A percentile compares a stretch with the other conserved stretches of the same genome.
These are phyloP conservation scores for Bradysia coprophila DNA, from an alignment of 1,140 invertebrate genomes.

Conservation along the genomic window DNA sequence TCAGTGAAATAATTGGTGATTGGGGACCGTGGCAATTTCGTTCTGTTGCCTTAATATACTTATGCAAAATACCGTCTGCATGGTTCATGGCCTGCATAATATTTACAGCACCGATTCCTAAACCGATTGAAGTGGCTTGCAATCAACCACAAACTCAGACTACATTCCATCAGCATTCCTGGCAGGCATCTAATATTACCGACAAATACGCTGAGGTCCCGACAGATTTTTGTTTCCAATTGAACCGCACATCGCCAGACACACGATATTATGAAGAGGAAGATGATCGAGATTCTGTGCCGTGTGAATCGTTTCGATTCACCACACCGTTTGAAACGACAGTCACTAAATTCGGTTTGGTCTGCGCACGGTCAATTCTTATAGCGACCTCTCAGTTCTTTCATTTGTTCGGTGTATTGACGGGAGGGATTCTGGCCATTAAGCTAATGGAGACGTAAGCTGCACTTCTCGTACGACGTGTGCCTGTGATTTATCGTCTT, in stretches of 20 bases:
- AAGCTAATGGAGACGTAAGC: constrained; percentile 24
- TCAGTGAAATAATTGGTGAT: constrained; percentile 6
- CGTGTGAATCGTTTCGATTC: constrained; percentile 17
- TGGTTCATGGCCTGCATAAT: constrained; percentile 14
- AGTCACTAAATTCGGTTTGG: constrained; percentile 23
- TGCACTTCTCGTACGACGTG: background rate
- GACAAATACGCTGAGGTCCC: constrained; percentile 12
- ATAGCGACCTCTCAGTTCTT: constrained; percentile 26
- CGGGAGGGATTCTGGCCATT: constrained; percentile 24
- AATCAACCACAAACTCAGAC: constrained; percentile 11
- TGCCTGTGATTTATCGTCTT: background rate
- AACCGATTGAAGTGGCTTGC: constrained; percentile 22
- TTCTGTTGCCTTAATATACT: constrained; percentile 7
- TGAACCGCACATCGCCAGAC: constrained; percentile 17
- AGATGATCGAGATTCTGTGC: constrained; percentile 15
- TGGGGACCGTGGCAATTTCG: constrained; percentile 10
- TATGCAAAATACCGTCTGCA: constrained; percentile 10
- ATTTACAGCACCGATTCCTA: constrained; percentile 10
- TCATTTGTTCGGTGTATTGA: constrained; percentile 25
- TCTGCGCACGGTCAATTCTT: constrained; percentile 24
- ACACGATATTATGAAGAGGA: constrained; percentile 15
- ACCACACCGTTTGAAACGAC: constrained; percentile 16
- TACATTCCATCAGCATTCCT: constrained; percentile 15
- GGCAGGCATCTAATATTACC: constrained; percentile 21
- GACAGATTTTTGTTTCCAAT: constrained; percentile 22